These are phyloP conservation scores for Neomorphus geoffroyi DNA, from an alignment of 2,797 vertebrate species.

Conservation along the genomic window DNA sequence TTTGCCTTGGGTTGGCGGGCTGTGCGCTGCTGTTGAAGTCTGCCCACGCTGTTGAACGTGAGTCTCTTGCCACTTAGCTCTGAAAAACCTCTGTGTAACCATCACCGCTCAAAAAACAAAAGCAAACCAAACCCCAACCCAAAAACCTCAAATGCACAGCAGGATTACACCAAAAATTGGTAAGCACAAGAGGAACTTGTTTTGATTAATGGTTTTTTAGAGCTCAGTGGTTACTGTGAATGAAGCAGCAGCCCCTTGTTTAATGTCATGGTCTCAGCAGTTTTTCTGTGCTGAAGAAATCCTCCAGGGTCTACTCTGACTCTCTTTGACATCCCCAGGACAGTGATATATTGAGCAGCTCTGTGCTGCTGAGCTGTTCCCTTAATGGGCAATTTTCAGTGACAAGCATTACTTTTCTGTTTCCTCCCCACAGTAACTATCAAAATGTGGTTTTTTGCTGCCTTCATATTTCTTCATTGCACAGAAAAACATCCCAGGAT, in stretches of 20 bases:
- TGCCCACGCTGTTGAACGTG: rapidly evolving
- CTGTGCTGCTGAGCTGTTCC: neutral
- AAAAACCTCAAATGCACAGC: neutral
- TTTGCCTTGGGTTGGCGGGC: neutral
- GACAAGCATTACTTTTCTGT: neutral
- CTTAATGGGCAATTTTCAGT: neutral
- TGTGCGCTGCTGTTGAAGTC: rapidly evolving
- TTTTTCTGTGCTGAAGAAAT: neutral
- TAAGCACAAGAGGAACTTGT: neutral
- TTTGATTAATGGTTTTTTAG: neutral
- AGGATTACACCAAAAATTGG: neutral
- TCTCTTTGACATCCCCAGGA: neutral
- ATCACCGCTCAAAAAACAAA: neutral
- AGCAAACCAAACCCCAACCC: neutral
- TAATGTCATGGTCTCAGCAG: neutral
- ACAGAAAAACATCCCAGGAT: neutral
- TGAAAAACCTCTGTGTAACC: neutral
- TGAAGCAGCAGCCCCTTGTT: neutral
- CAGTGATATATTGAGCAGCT: neutral
- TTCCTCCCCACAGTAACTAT: neutral
- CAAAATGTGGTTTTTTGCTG: neutral
- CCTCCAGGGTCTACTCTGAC: neutral
- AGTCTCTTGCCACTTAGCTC: neutral
- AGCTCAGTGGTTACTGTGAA: neutral
- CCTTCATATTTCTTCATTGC: neutral